Base-by-base conservation (phyloP, 2,888 invertebrate genomes). In the Patella depressa region DNA sequence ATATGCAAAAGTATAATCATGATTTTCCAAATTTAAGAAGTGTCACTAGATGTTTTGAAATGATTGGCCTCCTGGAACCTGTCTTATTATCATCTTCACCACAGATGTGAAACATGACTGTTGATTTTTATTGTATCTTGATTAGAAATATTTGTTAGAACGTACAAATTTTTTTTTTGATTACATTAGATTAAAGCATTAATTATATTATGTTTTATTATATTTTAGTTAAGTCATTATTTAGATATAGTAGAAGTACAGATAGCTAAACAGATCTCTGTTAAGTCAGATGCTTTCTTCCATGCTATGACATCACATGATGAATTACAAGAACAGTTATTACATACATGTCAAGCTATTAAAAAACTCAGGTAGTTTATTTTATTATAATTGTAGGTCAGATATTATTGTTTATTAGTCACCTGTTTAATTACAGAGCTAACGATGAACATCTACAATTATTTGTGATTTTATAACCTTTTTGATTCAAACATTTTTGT, bases 301-400 rank as follows among this genome's bases (percentile, higher is more conserved):
- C 96, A 97, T 92, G 98, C 98, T 0, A 98, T 99, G 96, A 95
- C 98, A 76, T 98, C 98, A 11, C 99, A 99, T 92, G 98, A 99
- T 91, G 96, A 96, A 53, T 95, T 99, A 74, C 97, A 98, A 95
- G 97, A 97, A 85, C 96, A 98, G 90, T 95, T 99, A 94, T 95
- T 84, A 72, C 82, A 86, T 11, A 91, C 91, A 15, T 89, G 89
- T 78, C 83, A 83, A 29, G 84, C 88, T 29, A 90, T 91, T 53
- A 88, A 88, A 82, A 86, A 85, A 77, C 86, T 91, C 75, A 88
- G 91, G 89, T 89, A 79, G 53, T 73, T 17, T 72, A n/a, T 12
- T 45, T 34, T 34, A 34, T 34, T 9, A 5, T 45, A 45, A 34
- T 34, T 9, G 1, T 45, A 45, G 7, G 7, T 45, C 9, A 45